Conservation (phyloP, 2,888 invertebrate genomes). For the Rhimphoctona megacephalus region DNA sequence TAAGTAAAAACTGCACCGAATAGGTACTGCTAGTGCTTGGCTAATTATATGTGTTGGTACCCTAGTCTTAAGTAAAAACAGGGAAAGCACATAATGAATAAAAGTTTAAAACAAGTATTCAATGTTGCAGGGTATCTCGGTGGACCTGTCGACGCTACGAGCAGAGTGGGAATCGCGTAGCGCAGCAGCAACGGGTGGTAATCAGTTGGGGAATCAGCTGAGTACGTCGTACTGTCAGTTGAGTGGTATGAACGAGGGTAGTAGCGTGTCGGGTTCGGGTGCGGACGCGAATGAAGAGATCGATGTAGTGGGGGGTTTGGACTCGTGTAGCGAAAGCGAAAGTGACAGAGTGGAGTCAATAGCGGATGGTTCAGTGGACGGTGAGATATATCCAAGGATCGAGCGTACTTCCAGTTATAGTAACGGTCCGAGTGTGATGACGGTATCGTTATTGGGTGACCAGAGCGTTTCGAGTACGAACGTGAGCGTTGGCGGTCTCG, state of each 20-base stretch:
- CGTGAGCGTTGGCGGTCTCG: slow-evolving; percentile 64
- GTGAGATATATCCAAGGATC: slow-evolving; percentile 86
- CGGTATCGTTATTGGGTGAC: slow-evolving; percentile 46
- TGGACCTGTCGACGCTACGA: slow-evolving; percentile 93
- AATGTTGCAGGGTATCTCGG: slow-evolving; percentile 89
- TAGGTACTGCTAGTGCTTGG: too few relatives aligned
- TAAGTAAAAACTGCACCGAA: too few relatives aligned
- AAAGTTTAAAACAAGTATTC: background rate
- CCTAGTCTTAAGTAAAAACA: too few relatives aligned
- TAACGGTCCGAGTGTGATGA: slow-evolving; percentile 2
- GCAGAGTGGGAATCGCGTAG: slow-evolving; percentile 92
- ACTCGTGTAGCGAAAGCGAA: slow-evolving; percentile 90
- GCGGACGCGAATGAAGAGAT: slow-evolving; percentile 86
- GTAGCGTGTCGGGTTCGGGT: slow-evolving; percentile 83
- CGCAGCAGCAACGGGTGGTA: slow-evolving; percentile 85
- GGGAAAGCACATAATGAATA: background rate
- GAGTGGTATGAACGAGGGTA: slow-evolving; percentile 82
- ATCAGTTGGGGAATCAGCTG: slow-evolving; percentile 76
- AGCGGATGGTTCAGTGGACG: slow-evolving; percentile 87
- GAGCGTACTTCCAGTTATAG: slow-evolving; percentile 73
- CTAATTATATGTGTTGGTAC: too few relatives aligned
- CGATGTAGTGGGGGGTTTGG: slow-evolving; percentile 93
- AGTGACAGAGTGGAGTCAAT: slow-evolving; percentile 85
- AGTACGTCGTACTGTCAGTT: slow-evolving; percentile 79
- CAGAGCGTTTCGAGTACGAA: slow-evolving; percentile 74